Evolutionary conservation across 2,797 vertebrate genomes (phyloP).

Genomic region (Harpagifer antarcticus): DNA sequence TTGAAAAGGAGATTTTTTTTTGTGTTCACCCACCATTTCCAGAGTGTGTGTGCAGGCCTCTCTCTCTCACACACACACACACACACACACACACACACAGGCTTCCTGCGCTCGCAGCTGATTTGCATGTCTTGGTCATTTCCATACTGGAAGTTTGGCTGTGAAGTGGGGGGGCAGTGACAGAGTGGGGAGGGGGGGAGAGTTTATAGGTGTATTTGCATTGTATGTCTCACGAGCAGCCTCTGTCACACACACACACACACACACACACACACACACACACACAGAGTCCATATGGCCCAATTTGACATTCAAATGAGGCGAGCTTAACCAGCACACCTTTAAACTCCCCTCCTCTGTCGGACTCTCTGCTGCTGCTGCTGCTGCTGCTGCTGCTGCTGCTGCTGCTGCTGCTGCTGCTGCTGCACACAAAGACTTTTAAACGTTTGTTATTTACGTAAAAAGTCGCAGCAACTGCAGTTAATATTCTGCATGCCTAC

Average conservation of each 20-base stretch:
- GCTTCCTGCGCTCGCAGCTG: slow-evolving; percentile 77
- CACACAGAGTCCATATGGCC: slow-evolving; percentile 74
- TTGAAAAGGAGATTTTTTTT: background rate
- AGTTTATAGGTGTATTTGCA: slow-evolving; percentile 87
- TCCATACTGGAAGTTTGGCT: slow-evolving; percentile 94
- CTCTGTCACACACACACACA: slow-evolving; percentile 57
- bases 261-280: slow-evolving; percentile 59
- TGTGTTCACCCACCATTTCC: background rate
- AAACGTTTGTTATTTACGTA: no score
- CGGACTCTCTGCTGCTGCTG: background rate
- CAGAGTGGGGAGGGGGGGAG: slow-evolving; percentile 36
- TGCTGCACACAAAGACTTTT: no score
- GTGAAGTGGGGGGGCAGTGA: slow-evolving; percentile 43
- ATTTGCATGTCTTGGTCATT: slow-evolving; percentile 97
- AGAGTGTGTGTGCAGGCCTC: slow-evolving; percentile 22
- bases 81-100: slow-evolving; percentile 34
- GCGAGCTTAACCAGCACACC: slow-evolving; percentile 76
- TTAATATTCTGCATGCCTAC: no score
- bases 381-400: no score
- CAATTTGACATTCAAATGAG: slow-evolving; percentile 98
- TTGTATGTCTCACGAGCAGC: slow-evolving; percentile 84
- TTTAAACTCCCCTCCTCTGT: slow-evolving; percentile 55
- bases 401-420: no score
- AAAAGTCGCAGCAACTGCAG: no score
- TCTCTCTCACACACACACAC: slow-evolving; percentile 3